These are phyloP conservation scores for Phoenicopterus ruber DNA, from an alignment of 2,113 vertebrate genomes.

Conservation along the genomic window DNA sequence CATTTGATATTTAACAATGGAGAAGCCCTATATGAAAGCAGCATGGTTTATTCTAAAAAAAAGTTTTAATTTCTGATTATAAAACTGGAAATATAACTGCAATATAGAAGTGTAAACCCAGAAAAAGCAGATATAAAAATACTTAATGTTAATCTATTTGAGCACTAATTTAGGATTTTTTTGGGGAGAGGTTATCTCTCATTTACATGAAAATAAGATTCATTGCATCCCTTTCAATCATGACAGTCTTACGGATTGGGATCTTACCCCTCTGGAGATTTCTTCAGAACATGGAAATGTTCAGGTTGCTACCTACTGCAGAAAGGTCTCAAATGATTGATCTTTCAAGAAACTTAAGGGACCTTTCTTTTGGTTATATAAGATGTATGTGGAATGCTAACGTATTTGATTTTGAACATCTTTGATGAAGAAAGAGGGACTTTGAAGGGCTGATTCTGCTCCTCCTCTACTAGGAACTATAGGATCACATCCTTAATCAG, in stretches of 20 bases:
- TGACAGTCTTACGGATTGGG: not conserved
- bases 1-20: not conserved
- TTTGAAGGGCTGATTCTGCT: not conserved
- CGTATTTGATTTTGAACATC: not conserved
- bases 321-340: not conserved
- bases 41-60: not conserved
- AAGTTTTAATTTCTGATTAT: not conserved
- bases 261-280: not conserved
- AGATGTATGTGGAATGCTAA: not conserved
- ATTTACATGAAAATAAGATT: not conserved
- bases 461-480: not conserved
- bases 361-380: not conserved
- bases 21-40: not conserved
- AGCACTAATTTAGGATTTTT: not conserved
- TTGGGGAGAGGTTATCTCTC: rapidly evolving
- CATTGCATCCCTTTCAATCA: not conserved
- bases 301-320: not conserved
- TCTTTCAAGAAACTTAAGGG: not conserved
- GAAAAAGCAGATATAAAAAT: not conserved
- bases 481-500: not conserved
- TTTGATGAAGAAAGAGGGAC: not conserved
- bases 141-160: not conserved
- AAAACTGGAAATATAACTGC: not conserved
- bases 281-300: not conserved
- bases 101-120: not conserved